Conservation (phyloP, 2,113 vertebrate genomes). For the Spheniscus mendiculus region DNA sequence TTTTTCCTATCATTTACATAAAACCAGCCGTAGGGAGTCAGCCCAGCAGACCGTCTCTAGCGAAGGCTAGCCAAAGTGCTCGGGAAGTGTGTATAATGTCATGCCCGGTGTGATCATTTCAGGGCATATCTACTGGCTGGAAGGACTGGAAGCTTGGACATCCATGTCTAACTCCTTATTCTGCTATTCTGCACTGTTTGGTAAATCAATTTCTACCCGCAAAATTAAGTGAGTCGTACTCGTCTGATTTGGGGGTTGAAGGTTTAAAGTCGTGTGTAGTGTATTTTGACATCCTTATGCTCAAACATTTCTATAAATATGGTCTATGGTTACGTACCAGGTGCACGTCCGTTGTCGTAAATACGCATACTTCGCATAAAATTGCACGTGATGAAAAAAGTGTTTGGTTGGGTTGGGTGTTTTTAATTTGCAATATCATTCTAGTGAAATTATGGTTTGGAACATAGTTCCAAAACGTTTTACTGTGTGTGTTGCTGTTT, state of each 20-base stretch:
- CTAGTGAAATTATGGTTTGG: no score
- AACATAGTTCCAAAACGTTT: no score
- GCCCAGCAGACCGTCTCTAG: neutral
- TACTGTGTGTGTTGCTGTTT: neutral
- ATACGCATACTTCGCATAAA: neutral
- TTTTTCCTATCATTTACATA: neutral
- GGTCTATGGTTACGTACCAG: neutral
- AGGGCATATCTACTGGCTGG: neutral
- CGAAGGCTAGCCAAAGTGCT: neutral
- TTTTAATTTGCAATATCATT: no score
- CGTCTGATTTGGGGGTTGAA: neutral
- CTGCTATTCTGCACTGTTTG: neutral
- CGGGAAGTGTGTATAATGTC: neutral
- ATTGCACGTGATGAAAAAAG: neutral
- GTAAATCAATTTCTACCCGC: neutral
- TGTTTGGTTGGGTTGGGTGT: no score
- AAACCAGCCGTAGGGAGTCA: neutral
- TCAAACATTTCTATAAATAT: neutral
- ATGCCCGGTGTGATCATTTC: neutral
- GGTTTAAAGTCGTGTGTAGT: neutral
- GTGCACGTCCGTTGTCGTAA: rapidly evolving
- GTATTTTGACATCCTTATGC: neutral
- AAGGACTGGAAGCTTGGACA: neutral
- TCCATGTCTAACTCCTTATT: neutral
- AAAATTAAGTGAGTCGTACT: neutral